Percentiles rank a stretch among this genome's conserved stretches.
phyloP scores from a whole-genome alignment of 2,113 vertebrate species.

The Scomber scombrus region DNA sequence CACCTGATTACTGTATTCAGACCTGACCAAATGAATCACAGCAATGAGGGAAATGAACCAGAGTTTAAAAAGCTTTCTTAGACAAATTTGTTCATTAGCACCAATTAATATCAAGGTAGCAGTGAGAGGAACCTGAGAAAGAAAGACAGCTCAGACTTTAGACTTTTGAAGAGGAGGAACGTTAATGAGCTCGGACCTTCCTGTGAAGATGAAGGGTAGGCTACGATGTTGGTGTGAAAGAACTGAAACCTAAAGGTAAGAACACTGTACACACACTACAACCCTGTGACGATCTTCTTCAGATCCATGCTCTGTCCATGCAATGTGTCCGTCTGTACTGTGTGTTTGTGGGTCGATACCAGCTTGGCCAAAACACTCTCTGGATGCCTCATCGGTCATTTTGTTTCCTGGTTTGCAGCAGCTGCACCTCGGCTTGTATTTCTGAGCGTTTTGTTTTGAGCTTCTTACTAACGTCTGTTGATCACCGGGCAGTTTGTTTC shows the following conservation, averaged over 20 bases:
- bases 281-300: neutral
- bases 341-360: slow-evolving; percentile 43
- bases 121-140: no score
- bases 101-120: no score
- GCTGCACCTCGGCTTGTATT: slow-evolving; percentile 16
- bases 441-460: slow-evolving; percentile 17
- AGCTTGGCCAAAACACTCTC: slow-evolving; percentile 14
- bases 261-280: neutral
- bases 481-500: slow-evolving; percentile 29
- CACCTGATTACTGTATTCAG: no score
- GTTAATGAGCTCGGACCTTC: no score
- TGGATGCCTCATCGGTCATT: slow-evolving; percentile 33
- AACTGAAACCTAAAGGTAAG: neutral
- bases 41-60: no score
- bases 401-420: slow-evolving; percentile 15
- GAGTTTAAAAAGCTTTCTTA: no score
- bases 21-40: no score
- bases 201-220: no score
- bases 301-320: neutral
- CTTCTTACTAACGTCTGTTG: slow-evolving; percentile 28
- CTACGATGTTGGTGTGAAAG: neutral
- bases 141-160: no score
- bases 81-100: no score
- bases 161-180: no score
- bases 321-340: slow-evolving; percentile 6